These are phyloP conservation scores for Drosophila busckii DNA, from an alignment of 1,140 invertebrate genomes.

Conservation along the genomic window DNA sequence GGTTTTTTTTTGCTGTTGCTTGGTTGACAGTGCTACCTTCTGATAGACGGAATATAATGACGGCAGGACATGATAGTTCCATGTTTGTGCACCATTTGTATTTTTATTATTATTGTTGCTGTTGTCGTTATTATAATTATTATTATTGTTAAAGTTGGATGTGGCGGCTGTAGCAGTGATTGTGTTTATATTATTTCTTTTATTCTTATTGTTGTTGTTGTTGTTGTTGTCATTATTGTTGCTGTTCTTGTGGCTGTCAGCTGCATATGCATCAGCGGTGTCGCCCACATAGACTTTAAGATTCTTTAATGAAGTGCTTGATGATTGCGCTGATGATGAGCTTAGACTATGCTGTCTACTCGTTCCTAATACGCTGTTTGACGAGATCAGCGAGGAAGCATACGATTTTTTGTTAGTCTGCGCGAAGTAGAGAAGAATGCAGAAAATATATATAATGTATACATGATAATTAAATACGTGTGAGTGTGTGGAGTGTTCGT, in stretches of 20 bases:
- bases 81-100: slow-evolving; percentile 82
- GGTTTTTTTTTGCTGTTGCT: neutral
- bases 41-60: slow-evolving; percentile 89
- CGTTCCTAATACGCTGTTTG: slow-evolving; percentile 78
- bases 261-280: slow-evolving; percentile 45
- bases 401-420: slow-evolving; percentile 78
- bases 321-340: slow-evolving; percentile 57
- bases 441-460: slow-evolving; percentile 46
- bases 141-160: slow-evolving; percentile 50
- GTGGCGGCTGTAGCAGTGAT: slow-evolving; percentile 67
- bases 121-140: slow-evolving; percentile 56
- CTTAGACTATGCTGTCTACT: slow-evolving; percentile 57
- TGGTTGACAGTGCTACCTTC: slow-evolving; percentile 83
- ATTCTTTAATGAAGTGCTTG: slow-evolving; percentile 55
- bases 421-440: slow-evolving; percentile 52
- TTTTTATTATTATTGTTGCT: slow-evolving; percentile 52
- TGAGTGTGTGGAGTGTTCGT: slow-evolving; percentile 8
- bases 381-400: slow-evolving; percentile 78
- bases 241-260: slow-evolving; percentile 22
- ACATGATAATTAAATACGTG: slow-evolving; percentile 47
- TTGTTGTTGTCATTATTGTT: slow-evolving; percentile 26
- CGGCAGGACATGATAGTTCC: slow-evolving; percentile 91
- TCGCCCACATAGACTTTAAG: slow-evolving; percentile 74
- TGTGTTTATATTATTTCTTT: slow-evolving; percentile 47
- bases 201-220: slow-evolving; percentile 34